phyloP scores from a whole-genome alignment of 2,113 vertebrate genomes.

The Tylochromis polylepis region DNA sequence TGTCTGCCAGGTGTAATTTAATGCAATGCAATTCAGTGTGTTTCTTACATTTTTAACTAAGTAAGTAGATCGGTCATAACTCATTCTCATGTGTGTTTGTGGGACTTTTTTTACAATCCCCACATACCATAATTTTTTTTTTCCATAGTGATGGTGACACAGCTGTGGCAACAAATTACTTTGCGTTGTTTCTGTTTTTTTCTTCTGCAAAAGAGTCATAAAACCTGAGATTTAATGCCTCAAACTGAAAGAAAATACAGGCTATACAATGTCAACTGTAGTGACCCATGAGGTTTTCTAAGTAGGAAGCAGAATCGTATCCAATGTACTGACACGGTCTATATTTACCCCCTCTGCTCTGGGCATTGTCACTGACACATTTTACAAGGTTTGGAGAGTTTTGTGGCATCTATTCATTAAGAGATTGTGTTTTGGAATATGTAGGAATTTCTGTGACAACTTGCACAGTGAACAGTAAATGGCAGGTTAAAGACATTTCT shows the following conservation, averaged over 20 bases:
- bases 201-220: not conserved
- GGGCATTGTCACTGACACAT: not conserved
- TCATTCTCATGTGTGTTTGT: not conserved
- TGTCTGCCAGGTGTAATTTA: constrained; percentile 11
- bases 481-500: not conserved
- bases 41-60: constrained; percentile 18
- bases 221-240: not conserved
- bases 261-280: not conserved
- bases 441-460: not conserved
- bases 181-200: not conserved
- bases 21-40: not conserved
- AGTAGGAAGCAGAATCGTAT: not conserved
- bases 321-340: not conserved
- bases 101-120: not conserved
- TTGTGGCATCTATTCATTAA: not conserved
- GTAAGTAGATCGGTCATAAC: not conserved
- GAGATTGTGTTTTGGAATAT: not conserved
- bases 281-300: not conserved
- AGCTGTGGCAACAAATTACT: not conserved
- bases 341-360: not conserved
- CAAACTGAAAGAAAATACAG: not conserved
- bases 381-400: rapidly evolving
- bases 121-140: not conserved
- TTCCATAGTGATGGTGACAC: not conserved
- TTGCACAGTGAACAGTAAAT: not conserved